Conservation (phyloP, 2,888 invertebrate genomes). For the Romanomermis culicivorax region DNA sequence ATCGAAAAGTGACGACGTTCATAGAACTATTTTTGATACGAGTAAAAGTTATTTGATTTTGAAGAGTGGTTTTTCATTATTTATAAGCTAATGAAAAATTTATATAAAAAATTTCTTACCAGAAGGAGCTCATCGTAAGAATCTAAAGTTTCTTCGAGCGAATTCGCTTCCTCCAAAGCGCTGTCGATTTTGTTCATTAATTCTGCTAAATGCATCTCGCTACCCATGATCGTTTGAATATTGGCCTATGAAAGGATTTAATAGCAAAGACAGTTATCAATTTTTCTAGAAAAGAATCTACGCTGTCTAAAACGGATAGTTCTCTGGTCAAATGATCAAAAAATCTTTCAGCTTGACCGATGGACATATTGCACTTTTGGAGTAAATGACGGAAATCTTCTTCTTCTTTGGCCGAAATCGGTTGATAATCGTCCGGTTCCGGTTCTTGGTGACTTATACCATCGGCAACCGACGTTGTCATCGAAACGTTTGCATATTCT, state of each 20-base stretch:
- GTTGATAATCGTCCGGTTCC: constrained; percentile 46
- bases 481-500: not conserved
- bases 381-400: constrained; percentile 60
- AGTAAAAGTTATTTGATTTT: too few species aligned
- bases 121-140: constrained; percentile 48
- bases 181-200: constrained; percentile 49
- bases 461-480: not conserved
- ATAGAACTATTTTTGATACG: too few species aligned
- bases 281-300: constrained; percentile 34
- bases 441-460: constrained; percentile 7
- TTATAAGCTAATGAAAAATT: too few species aligned
- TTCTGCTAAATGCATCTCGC: constrained; percentile 53
- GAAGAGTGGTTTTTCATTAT: too few species aligned
- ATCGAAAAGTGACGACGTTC: too few species aligned
- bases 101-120: too few species aligned
- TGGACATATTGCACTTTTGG: constrained; percentile 61
- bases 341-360: constrained; percentile 54
- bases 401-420: constrained; percentile 60
- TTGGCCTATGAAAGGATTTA: constrained; percentile 42
- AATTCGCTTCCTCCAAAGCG: constrained; percentile 50
- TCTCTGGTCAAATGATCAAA: constrained; percentile 57
- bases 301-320: constrained; percentile 60
- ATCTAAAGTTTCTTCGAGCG: constrained; percentile 49
- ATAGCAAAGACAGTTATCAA: not conserved
- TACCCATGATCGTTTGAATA: constrained; percentile 72